Evolutionary conservation across 2,888 invertebrate genomes (phyloP), one percentile per base, ranked within the genome.

Genomic region (Peribatodes rhomboidaria): DNA sequence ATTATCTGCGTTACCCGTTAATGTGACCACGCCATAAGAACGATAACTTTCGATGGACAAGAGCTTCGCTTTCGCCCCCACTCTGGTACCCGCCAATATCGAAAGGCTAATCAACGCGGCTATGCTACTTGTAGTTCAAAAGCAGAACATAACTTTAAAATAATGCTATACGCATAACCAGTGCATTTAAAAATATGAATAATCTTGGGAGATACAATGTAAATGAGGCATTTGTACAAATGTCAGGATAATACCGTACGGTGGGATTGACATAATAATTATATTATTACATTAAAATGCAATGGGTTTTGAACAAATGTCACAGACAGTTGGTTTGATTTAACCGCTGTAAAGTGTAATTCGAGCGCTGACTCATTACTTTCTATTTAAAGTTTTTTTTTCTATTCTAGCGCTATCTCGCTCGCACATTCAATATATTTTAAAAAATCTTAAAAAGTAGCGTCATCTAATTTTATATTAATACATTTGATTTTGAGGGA

Each of bases 161-260:
- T 22, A 46, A 46, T 1, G 41, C 10, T 10, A 22, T 13, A 11
- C 1, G 4, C 11, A 42, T 20, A 16, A 11, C 13, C 44, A 46
- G 22, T 20, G 20, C n/a, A 20, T 41, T 8, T 4, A 14, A 41
- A 16, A 41, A 41, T 18, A 18, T 10, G 3, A 2, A 41, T 37
- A 37, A n/a, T 22, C 11, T 13, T 13, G 20, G 1, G 14, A 8
- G 27, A 27, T 47, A 47, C 27, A 47, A 47, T 31, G 22, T 46
- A 46, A 46, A 46, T 31, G 47, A 49, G 13, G 31, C 18, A 27
- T 61, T 54, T 61, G 47, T 55, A 61, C 61, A 61, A 55, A 49
- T 55, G 7, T 49, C 55, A 61, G 55, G 55, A 35, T 61, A 46
- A 47, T 49, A 33, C 54, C 33, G 9, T 42, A 33, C 61, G 61